Evolutionary conservation across 2,888 invertebrate species (phyloP).

Genomic region (Drosophila neonasuta): DNA sequence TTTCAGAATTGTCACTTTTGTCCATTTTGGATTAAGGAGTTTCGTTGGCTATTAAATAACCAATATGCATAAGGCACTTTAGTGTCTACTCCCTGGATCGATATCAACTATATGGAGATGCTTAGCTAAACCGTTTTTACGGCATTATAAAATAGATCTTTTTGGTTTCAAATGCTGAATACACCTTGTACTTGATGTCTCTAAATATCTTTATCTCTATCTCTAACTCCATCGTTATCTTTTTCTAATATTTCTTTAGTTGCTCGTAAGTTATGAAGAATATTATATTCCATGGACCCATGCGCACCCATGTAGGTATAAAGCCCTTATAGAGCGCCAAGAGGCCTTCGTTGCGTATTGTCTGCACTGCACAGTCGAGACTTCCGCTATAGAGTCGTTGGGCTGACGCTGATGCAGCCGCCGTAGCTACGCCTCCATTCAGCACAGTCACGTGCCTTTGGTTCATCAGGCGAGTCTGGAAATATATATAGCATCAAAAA

Average conservation of each 20-base stretch:
- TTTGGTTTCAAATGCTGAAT: conserved; percentile 71
- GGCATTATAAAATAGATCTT: conserved; percentile 34
- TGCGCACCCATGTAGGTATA: conserved; percentile 96
- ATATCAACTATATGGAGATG: conserved; percentile 28
- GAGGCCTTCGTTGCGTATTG: conserved; percentile 93
- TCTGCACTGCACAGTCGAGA: conserved; percentile 91
- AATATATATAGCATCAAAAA: not conserved
- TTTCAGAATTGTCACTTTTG: conserved; percentile 22
- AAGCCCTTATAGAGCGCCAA: conserved; percentile 96
- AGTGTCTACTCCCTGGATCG: conserved; percentile 40
- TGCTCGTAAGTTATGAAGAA: conserved; percentile 97
- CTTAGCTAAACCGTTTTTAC: conserved; percentile 31
- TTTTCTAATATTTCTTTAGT: conserved; percentile 87
- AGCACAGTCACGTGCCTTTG: conserved; percentile 86
- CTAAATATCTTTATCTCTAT: conserved; percentile 1
- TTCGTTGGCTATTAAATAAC: conserved; percentile 50
- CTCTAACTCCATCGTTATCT: too few species aligned
- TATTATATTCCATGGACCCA: conserved; percentile 99
- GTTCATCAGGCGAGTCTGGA: conserved; percentile 96
- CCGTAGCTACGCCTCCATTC: conserved; percentile 78
- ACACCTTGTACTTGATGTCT: conserved; percentile 61
- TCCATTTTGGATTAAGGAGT: conserved; percentile 27
- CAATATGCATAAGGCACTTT: conserved; percentile 53
- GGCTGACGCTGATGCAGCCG: conserved; percentile 68
- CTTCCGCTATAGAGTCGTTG: conserved; percentile 90